Evolutionary conservation across 1,140 invertebrate genomes (phyloP).

Genomic region (Ceratosolen solmsi): DNA sequence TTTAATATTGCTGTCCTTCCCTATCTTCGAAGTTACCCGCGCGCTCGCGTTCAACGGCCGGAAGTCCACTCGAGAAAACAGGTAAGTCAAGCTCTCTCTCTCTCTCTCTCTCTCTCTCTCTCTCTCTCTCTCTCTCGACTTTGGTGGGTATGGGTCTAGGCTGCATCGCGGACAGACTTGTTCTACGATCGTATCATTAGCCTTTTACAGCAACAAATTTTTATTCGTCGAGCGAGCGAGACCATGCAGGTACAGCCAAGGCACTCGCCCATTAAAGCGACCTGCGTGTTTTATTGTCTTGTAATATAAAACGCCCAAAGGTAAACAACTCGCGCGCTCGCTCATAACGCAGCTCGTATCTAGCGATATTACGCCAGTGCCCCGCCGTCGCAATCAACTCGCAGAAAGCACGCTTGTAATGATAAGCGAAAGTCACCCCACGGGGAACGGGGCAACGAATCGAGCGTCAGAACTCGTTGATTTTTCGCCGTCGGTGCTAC

Average conservation of each 20-base stretch:
- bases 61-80: not conserved
- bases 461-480: not conserved
- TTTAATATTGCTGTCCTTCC: not conserved
- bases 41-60: not conserved
- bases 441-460: not conserved
- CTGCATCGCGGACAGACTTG: not conserved
- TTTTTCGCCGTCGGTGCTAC: not conserved
- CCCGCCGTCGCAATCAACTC: too few species aligned
- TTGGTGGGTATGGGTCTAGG: too few species aligned
- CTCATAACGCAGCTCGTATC: too few species aligned
- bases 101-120: too few species aligned
- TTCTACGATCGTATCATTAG: not conserved
- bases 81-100: not conserved
- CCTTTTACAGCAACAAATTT: not conserved
- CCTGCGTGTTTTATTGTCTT: not conserved
- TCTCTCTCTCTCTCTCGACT: too few species aligned
- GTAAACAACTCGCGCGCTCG: not conserved
- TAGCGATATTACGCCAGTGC: not conserved
- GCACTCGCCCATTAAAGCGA: not conserved
- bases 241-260: not conserved
- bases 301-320: not conserved
- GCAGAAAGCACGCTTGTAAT: too few species aligned
- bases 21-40: not conserved
- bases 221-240: not conserved
- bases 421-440: not conserved